Percentiles rank a stretch among this genome's conserved stretches.
Evolutionary conservation across 2,797 vertebrate genomes (phyloP).

Genomic region (Megaceryle alcyon): DNA sequence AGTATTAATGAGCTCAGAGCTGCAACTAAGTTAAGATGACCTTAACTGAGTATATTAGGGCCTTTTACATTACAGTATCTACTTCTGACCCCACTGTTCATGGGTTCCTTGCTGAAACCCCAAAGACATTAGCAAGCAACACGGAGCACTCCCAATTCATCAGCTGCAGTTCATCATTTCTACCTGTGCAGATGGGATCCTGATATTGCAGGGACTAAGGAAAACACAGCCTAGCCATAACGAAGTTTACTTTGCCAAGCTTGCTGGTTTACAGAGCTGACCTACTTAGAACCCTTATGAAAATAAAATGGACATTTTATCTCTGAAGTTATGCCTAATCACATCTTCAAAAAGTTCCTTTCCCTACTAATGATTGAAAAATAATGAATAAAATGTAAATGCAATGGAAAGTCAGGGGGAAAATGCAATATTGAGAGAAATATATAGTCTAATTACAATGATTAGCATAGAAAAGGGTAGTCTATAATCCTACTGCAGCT

Average conservation of each 20-base stretch:
- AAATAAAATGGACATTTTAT: slow-evolving; percentile 38
- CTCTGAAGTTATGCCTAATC: slow-evolving; percentile 48
- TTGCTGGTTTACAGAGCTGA: slow-evolving; percentile 33
- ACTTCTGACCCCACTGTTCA: not conserved
- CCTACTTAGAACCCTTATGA: slow-evolving; percentile 63
- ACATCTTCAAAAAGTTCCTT: slow-evolving; percentile 25
- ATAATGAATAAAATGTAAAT: slow-evolving; percentile 64
- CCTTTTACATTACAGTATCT: not conserved
- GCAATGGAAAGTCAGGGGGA: not conserved
- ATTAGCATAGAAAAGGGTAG: slow-evolving; percentile 54
- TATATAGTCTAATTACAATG: slow-evolving; percentile 59
- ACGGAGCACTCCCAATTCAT: not conserved
- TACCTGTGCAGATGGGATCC: not conserved
- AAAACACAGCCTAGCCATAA: not conserved
- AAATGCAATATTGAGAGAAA: slow-evolving; percentile 52
- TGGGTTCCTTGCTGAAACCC: not conserved
- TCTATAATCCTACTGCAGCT: slow-evolving; percentile 34
- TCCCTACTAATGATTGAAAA: slow-evolving; percentile 47
- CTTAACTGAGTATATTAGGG: not conserved
- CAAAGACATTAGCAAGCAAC: not conserved
- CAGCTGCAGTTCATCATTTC: not conserved
- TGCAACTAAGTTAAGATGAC: not conserved
- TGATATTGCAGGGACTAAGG: not conserved
- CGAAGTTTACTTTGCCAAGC: not conserved
- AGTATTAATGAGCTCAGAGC: not conserved